phyloP scores from a whole-genome alignment of 2,113 vertebrate genomes.

The Lamprologus lemairii region DNA sequence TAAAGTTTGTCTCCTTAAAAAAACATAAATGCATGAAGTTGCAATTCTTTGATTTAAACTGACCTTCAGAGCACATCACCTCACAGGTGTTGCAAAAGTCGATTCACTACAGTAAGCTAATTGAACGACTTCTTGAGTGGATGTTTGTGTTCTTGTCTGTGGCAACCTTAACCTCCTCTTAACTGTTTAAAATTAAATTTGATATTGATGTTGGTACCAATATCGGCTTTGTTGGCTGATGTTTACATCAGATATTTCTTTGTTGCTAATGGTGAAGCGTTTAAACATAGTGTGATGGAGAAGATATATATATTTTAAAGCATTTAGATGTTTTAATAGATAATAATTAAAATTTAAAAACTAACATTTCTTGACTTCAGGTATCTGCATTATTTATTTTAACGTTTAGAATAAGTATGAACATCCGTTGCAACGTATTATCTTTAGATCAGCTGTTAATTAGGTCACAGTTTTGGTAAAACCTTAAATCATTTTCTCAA shows the following conservation, averaged over 20 bases:
- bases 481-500: background rate
- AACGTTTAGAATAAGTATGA: background rate
- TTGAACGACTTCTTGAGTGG: background rate
- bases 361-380: background rate
- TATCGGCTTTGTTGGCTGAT: background rate
- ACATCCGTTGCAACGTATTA: accelerated
- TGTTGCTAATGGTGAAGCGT: background rate
- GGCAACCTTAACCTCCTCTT: background rate
- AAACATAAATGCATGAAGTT: background rate
- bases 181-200: background rate
- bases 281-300: background rate
- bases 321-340: background rate
- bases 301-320: background rate
- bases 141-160: background rate
- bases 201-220: background rate
- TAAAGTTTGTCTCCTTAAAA: background rate
- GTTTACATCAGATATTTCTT: background rate
- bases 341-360: background rate
- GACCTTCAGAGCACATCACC: background rate
- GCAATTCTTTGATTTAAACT: background rate
- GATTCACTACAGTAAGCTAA: background rate
- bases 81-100: background rate
- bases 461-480: background rate
- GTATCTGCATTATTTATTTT: background rate
- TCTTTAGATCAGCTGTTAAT: background rate